Percentiles rank a stretch among this genome's conserved stretches.
phyloP scores from a whole-genome alignment of 1,140 invertebrate species.

The Microplitis mediator region DNA sequence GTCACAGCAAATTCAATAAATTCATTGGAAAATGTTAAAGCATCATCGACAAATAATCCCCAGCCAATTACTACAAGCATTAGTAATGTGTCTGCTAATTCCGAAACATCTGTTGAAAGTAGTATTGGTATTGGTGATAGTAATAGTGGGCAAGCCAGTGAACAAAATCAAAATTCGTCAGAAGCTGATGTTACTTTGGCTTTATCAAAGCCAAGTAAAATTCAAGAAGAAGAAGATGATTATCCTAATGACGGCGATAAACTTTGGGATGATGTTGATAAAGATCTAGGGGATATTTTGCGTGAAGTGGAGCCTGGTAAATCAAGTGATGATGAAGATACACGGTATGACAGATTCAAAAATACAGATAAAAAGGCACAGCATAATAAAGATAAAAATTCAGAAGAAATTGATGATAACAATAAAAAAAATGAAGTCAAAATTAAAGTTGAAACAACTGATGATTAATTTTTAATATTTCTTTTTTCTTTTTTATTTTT shows the following conservation, averaged over 20 bases:
- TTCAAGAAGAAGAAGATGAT: constrained; percentile 64
- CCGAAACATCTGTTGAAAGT: constrained; percentile 20
- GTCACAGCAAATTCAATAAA: constrained; percentile 2
- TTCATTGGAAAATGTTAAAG: constrained; percentile 37
- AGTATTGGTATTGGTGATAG: not conserved
- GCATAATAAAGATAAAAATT: constrained; percentile 49
- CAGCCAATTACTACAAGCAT: constrained; percentile 36
- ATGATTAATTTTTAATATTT: no score
- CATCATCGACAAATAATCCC: constrained; percentile 36
- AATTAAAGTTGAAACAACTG: constrained; percentile 37
- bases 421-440: constrained; percentile 46
- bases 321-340: constrained; percentile 74
- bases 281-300: constrained; percentile 73
- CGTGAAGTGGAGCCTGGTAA: constrained; percentile 70
- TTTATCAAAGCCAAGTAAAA: constrained; percentile 38
- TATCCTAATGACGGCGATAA: constrained; percentile 65
- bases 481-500: no score
- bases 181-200: constrained; percentile 30
- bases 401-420: constrained; percentile 40
- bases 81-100: constrained; percentile 12
- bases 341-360: constrained; percentile 66
- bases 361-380: constrained; percentile 59
- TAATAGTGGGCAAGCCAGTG: constrained; percentile 17
- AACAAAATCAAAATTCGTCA: constrained; percentile 17
- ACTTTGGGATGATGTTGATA: constrained; percentile 76